Evolutionary conservation across 2,797 vertebrate genomes (phyloP).

Genomic region (Lophura swinhoii): DNA sequence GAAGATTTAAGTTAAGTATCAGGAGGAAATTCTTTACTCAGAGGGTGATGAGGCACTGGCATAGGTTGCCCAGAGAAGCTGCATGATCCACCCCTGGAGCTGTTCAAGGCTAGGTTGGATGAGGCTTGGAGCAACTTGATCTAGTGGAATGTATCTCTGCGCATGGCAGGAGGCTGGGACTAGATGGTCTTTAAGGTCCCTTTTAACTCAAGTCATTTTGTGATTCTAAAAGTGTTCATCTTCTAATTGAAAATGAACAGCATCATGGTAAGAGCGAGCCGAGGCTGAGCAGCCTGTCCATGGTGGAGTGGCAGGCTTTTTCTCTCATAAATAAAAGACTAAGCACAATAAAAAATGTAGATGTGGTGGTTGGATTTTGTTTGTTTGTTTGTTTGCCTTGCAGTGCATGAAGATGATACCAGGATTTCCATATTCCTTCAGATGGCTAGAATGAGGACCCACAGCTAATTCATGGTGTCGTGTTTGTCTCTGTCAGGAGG

Average conservation of each 20-base stretch:
- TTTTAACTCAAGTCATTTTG: background rate
- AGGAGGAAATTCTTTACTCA: background rate
- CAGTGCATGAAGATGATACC: background rate
- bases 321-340: background rate
- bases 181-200: background rate
- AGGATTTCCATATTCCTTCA: background rate
- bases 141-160: background rate
- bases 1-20: background rate
- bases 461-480: background rate
- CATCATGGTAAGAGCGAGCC: rapidly evolving
- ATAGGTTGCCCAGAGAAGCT: background rate
- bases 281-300: rapidly evolving
- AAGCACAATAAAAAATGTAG: background rate
- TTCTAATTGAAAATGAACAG: background rate
- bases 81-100: background rate
- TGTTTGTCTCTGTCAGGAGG: background rate
- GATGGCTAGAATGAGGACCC: background rate
- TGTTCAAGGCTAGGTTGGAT: background rate
- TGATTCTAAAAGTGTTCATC: background rate
- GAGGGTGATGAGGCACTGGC: background rate
- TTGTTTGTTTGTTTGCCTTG: background rate
- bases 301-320: background rate
- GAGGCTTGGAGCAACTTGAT: background rate
- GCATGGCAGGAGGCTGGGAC: background rate
- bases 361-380: no score